phyloP scores from a whole-genome alignment of 2,888 invertebrate species.

The Pristionchus mayeri region DNA sequence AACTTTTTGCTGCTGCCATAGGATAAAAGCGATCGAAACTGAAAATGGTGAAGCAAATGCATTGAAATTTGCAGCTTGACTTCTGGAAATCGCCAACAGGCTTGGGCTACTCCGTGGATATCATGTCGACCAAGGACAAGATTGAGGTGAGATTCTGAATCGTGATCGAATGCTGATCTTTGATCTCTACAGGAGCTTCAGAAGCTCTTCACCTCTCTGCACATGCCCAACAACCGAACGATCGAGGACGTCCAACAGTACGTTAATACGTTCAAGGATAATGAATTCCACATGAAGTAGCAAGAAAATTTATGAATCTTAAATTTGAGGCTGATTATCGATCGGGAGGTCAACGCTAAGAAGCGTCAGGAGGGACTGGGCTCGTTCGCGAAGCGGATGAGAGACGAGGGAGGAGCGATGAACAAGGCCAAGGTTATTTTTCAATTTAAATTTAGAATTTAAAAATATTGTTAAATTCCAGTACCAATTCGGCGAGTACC shows the following conservation, averaged over 20 bases:
- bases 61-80: constrained; percentile 65
- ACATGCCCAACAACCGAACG: constrained; percentile 83
- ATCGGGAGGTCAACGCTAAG: constrained; percentile 62
- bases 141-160: constrained; percentile 63
- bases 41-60: not conserved
- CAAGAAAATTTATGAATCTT: too few species aligned
- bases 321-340: constrained; percentile 67
- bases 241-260: constrained; percentile 84
- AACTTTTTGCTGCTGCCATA: constrained; percentile 51
- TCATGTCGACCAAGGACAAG: constrained; percentile 84
- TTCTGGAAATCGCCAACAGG: constrained; percentile 75
- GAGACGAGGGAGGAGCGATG: constrained; percentile 60
- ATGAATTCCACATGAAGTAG: too few species aligned
- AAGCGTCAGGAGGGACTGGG: constrained; percentile 43
- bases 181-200: constrained; percentile 50
- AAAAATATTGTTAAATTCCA: constrained; percentile 50
- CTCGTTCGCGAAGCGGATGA: constrained; percentile 57
- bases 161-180: not conserved
- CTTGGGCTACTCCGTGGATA: constrained; percentile 79
- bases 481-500: constrained; percentile 71
- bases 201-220: constrained; percentile 79
- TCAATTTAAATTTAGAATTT: not conserved
- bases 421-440: constrained; percentile 56
- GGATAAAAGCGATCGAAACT: not conserved
- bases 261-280: too few species aligned